A percentile compares a stretch with the other conserved stretches of the same genome.
Evolutionary conservation across 2,888 invertebrate species (phyloP).

Genomic region (Pyrrhosoma nymphula): DNA sequence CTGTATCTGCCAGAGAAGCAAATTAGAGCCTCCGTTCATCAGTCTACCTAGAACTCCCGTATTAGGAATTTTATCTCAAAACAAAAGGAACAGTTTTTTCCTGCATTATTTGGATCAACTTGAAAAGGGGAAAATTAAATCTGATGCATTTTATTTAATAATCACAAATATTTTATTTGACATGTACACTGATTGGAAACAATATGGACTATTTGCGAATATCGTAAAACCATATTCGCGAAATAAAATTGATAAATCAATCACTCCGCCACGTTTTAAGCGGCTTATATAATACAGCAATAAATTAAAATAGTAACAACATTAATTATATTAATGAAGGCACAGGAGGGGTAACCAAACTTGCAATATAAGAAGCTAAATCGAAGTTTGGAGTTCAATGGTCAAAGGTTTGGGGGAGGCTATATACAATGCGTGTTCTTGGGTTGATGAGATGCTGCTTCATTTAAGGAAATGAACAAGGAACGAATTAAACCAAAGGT

Average conservation of each 20-base stretch:
- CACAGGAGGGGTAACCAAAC: background rate
- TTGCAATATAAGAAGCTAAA: background rate
- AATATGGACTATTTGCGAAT: constrained; percentile 57
- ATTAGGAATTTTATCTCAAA: background rate
- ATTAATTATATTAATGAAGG: constrained; percentile 53
- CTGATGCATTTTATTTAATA: background rate
- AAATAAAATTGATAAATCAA: constrained; percentile 59
- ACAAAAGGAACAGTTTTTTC: background rate
- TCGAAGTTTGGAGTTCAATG: constrained; percentile 18
- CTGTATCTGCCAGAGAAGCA: too few relatives aligned
- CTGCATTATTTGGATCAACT: background rate
- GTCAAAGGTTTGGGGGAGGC: background rate
- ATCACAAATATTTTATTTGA: constrained; percentile 57
- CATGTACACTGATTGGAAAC: constrained; percentile 61
- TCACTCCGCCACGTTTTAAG: constrained; percentile 48
- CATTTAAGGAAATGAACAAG: background rate
- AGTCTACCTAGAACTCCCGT: too few relatives aligned
- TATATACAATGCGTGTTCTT: constrained; percentile 44
- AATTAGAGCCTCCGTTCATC: too few relatives aligned
- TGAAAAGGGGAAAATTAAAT: constrained; percentile 24
- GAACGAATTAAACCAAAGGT: background rate
- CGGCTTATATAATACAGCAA: constrained; percentile 55
- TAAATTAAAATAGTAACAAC: constrained; percentile 61
- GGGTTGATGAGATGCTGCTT: constrained; percentile 44
- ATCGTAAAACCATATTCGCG: constrained; percentile 25